phyloP scores from a whole-genome alignment of 1,140 invertebrate genomes.

The Lithobius niger region DNA sequence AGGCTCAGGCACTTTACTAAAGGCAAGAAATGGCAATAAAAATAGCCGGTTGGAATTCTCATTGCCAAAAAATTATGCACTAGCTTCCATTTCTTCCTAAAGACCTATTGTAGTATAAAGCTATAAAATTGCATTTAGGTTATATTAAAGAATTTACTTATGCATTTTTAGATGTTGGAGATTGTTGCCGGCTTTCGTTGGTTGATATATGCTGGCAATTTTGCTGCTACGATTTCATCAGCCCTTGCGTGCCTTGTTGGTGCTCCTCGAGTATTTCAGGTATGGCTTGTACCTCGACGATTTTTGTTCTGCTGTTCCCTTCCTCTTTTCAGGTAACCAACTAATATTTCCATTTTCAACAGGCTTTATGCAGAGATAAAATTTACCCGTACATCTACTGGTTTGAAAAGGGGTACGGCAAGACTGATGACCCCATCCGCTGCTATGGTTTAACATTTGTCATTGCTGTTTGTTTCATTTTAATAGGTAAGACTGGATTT shows the following conservation, averaged over 20 bases:
- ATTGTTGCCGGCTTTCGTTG: slow-evolving; percentile 36
- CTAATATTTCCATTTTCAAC: too few relatives aligned
- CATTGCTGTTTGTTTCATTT: slow-evolving; percentile 67
- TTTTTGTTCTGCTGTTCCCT: too few relatives aligned
- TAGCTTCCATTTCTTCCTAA: too few relatives aligned
- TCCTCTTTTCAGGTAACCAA: slow-evolving; percentile 32
- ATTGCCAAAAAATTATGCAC: too few relatives aligned
- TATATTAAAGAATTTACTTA: background rate
- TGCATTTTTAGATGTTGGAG: slow-evolving; percentile 33
- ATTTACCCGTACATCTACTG: slow-evolving; percentile 86
- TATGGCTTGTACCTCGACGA: slow-evolving; percentile 17
- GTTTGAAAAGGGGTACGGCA: slow-evolving; percentile 90
- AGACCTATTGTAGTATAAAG: too few relatives aligned
- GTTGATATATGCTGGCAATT: slow-evolving; percentile 41
- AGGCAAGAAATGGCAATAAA: too few relatives aligned
- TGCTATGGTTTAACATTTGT: slow-evolving; percentile 84
- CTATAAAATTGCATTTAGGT: too few relatives aligned
- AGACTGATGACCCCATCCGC: slow-evolving; percentile 75
- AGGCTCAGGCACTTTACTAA: too few relatives aligned
- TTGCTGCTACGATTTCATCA: slow-evolving; percentile 43
- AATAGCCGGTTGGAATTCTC: too few relatives aligned
- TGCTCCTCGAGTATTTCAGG: slow-evolving; percentile 45
- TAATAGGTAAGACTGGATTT: slow-evolving; percentile 56
- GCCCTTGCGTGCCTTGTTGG: slow-evolving; percentile 42
- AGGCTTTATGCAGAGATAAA: slow-evolving; percentile 83